These are phyloP conservation scores for Trididemnum clinides DNA, from an alignment of 23 tunicate species.

Conservation along the genomic window DNA sequence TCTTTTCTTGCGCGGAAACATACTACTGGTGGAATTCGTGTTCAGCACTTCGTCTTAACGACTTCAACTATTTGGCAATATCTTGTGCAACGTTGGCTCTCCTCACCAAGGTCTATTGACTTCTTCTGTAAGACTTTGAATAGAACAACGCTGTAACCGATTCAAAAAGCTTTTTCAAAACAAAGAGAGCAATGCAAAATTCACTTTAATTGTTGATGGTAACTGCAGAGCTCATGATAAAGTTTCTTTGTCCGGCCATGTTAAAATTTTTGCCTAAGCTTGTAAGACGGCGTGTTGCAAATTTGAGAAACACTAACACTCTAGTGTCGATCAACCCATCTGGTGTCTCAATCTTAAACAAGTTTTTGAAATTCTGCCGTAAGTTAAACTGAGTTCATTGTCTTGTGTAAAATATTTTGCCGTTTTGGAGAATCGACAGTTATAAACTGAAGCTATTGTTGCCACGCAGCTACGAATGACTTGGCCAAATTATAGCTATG, in stretches of 20 bases:
- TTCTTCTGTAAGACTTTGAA: neutral
- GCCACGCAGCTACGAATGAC: constrained; percentile 17
- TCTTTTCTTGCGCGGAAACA: neutral
- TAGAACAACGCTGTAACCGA: constrained; percentile 4
- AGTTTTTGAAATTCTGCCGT: neutral
- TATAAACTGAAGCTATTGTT: constrained; percentile 13
- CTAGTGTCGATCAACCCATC: neutral
- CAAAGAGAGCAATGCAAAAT: constrained; percentile 8
- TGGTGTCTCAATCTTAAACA: constrained; percentile 19
- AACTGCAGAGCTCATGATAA: constrained; percentile 3
- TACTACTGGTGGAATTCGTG: neutral
- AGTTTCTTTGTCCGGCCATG: constrained; percentile 25
- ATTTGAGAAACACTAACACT: neutral
- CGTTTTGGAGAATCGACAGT: neutral
- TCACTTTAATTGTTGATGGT: neutral
- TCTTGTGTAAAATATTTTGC: constrained; percentile 12
- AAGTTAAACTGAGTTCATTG: neutral
- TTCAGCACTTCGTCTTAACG: constrained; percentile 6
- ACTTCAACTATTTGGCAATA: too few relatives aligned
- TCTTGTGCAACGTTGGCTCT: too few relatives aligned
- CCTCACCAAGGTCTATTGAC: constrained; percentile 9
- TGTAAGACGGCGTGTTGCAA: constrained; percentile 10
- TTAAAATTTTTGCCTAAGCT: neutral
- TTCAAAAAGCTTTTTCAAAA: constrained; percentile 9
- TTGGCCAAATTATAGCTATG: constrained; percentile 1